These are phyloP conservation scores for Pheosia gnoma DNA, from an alignment of 2,888 invertebrate genomes.

Conservation along the genomic window DNA sequence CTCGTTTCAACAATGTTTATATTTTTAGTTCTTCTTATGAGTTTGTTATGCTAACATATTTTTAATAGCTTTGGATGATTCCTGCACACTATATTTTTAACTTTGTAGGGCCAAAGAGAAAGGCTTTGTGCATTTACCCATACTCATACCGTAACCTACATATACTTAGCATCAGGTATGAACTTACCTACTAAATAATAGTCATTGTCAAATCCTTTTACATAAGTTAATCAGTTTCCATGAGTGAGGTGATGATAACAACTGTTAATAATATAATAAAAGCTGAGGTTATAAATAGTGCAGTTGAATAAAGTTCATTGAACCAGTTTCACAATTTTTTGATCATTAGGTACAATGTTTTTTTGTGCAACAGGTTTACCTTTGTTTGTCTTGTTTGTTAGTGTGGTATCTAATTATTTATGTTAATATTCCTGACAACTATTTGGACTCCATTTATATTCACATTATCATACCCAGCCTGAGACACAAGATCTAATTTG, in stretches of 20 bases:
- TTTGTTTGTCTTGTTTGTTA: neutral
- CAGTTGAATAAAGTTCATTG: constrained; percentile 26
- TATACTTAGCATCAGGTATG: constrained; percentile 4
- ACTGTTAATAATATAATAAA: neutral
- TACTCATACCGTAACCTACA: constrained; percentile 59
- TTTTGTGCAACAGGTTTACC: neutral
- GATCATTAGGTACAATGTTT: constrained; percentile 2
- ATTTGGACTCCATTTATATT: no score
- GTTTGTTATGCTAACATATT: neutral
- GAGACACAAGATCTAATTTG: no score
- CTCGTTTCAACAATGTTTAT: constrained; percentile 6
- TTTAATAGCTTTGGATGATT: neutral
- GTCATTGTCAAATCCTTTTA: constrained; percentile 20
- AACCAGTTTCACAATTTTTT: constrained; percentile 27
- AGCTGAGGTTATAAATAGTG: constrained; percentile 10
- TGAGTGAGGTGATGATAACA: neutral
- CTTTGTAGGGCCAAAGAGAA: constrained; percentile 56
- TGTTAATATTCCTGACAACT: no score
- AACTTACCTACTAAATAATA: no score
- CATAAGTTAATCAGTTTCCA: constrained; percentile 4
- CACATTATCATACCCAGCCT: no score
- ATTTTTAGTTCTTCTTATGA: neutral
- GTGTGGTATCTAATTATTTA: no score
- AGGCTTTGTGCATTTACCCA: constrained; percentile 48
- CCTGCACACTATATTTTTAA: neutral